Conservation (phyloP, 2,797 vertebrate genomes). For the Myripristis murdjan region DNA sequence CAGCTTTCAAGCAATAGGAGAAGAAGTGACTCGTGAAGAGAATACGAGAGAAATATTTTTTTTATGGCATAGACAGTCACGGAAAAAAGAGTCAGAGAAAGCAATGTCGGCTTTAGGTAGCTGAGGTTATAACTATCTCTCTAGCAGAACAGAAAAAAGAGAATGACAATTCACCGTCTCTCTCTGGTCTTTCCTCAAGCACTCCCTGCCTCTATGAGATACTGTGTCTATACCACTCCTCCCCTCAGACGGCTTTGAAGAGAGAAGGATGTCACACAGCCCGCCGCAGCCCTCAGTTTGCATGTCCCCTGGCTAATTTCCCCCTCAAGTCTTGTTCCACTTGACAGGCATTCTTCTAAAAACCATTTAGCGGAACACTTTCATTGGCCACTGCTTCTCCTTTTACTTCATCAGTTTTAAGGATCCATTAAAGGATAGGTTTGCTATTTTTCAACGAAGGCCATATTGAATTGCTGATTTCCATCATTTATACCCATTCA, state of each 20-base stretch:
- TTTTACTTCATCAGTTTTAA: conserved; percentile 68
- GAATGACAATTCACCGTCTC: conserved; percentile 31
- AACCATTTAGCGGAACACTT: conserved; percentile 75
- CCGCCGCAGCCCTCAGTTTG: conserved; percentile 58
- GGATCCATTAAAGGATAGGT: conserved; percentile 59
- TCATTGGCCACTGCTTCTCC: conserved; percentile 71
- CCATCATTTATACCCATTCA: no score
- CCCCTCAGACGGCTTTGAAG: conserved; percentile 52
- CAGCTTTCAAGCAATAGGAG: no score
- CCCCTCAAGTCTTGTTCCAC: conserved; percentile 73
- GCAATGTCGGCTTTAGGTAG: background rate
- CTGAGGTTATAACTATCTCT: background rate
- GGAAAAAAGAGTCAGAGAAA: background rate
- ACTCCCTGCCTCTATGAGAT: conserved; percentile 50
- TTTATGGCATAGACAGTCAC: no score
- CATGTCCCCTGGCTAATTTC: conserved; percentile 76
- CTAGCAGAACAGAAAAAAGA: conserved; percentile 5
- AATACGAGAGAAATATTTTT: no score
- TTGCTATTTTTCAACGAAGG: no score
- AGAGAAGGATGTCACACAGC: conserved; percentile 63
- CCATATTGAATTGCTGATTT: no score
- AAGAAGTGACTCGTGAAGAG: no score
- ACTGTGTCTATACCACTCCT: conserved; percentile 18
- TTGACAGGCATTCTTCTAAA: conserved; percentile 73
- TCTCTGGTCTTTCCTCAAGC: conserved; percentile 45